Conservation (phyloP, 2,113 vertebrate genomes). For the Peromyscus californicus region DNA sequence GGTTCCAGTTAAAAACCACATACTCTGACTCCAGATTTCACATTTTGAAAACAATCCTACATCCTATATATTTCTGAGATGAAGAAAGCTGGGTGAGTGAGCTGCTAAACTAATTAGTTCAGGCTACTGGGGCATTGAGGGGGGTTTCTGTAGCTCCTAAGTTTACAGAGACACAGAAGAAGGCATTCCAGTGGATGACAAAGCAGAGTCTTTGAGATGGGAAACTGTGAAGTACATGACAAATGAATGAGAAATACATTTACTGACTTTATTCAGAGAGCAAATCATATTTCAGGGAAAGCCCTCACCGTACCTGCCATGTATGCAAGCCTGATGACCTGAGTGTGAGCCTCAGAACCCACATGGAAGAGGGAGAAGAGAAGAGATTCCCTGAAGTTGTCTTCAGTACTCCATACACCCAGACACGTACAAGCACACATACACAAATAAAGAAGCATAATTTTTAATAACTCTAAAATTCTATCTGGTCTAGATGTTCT, state of each 20-base stretch:
- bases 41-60: constrained; percentile 44
- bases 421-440: neutral
- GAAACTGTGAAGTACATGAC: neutral
- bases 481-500: neutral
- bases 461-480: constrained; percentile 30
- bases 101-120: neutral
- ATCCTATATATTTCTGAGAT: neutral
- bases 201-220: neutral
- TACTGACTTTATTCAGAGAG: constrained; percentile 22
- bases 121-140: neutral
- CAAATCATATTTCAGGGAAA: constrained; percentile 8
- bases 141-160: neutral
- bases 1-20: neutral
- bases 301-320: neutral
- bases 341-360: neutral
- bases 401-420: neutral
- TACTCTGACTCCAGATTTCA: neutral
- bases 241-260: constrained; percentile 7
- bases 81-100: neutral
- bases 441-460: neutral
- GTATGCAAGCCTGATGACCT: neutral
- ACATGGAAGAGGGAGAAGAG: neutral
- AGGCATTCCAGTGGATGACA: neutral
- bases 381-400: neutral
- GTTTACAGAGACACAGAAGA: neutral